Percentiles rank a stretch among this genome's conserved stretches.
phyloP scores from a whole-genome alignment of 1,140 invertebrate genomes.

The Eurosta solidaginis region DNA sequence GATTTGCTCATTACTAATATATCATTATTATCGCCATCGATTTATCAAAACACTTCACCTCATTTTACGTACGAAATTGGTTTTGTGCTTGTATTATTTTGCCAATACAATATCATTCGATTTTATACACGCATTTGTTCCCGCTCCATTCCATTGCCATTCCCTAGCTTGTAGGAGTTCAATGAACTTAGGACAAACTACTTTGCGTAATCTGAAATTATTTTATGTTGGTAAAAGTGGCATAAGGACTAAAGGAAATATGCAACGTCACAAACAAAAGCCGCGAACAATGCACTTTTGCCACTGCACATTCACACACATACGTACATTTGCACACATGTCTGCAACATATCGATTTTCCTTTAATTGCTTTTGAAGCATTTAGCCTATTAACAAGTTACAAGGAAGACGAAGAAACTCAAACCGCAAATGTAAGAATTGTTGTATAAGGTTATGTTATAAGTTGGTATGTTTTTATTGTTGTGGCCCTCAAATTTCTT shows the following conservation, averaged over 20 bases:
- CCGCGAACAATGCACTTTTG: conserved; percentile 22
- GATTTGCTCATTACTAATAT: not conserved
- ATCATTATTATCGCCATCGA: not conserved
- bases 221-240: not conserved
- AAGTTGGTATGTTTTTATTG: not conserved
- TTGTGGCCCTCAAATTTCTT: not conserved
- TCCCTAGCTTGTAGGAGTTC: not conserved
- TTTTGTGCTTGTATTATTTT: no score
- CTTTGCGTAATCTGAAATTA: not conserved
- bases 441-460: not conserved
- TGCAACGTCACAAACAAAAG: conserved; percentile 5
- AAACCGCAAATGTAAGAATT: conserved; percentile 3
- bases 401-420: no score
- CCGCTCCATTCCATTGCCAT: no score
- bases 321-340: not conserved
- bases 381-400: conserved; percentile 10
- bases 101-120: not conserved
- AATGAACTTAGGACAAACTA: not conserved
- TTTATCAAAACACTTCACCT: not conserved
- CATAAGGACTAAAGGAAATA: not conserved
- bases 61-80: not conserved
- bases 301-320: not conserved
- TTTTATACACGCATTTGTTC: not conserved
- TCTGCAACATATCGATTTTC: conserved; percentile 8
- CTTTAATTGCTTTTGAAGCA: conserved; percentile 23